phyloP scores from a whole-genome alignment of 2,888 invertebrate species.

The Drosophila rellima region DNA sequence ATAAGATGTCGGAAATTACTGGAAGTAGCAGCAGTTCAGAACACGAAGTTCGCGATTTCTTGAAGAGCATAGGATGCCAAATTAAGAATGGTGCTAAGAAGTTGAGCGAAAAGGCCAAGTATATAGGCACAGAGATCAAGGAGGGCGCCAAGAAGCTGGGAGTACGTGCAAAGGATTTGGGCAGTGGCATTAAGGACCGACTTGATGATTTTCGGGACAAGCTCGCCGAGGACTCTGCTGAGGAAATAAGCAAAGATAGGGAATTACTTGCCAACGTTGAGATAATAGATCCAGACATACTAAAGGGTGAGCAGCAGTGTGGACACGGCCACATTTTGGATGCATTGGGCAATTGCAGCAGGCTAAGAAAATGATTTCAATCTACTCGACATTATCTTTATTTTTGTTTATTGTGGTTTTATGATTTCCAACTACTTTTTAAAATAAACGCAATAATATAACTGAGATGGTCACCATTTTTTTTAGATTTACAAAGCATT shows the following conservation, averaged over 20 bases:
- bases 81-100: conserved; percentile 80
- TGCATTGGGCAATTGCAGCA: conserved; percentile 84
- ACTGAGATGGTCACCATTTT: too few relatives aligned
- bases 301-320: conserved; percentile 83
- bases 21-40: conserved; percentile 64
- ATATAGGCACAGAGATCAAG: conserved; percentile 78
- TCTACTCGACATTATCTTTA: conserved; percentile 5
- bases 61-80: conserved; percentile 82
- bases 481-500: too few relatives aligned
- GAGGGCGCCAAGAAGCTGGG: conserved; percentile 80
- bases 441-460: too few relatives aligned
- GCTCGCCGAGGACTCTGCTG: conserved; percentile 72
- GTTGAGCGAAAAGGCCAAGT: conserved; percentile 80
- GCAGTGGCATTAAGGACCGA: conserved; percentile 77
- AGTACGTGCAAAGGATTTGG: conserved; percentile 80
- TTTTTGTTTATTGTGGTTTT: conserved; percentile 2
- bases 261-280: conserved; percentile 79
- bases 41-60: conserved; percentile 77
- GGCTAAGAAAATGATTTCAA: conserved; percentile 73
- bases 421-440: neutral
- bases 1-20: conserved; percentile 63
- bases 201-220: conserved; percentile 81
- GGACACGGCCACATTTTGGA: conserved; percentile 84
- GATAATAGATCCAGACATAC: conserved; percentile 81
- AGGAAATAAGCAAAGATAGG: conserved; percentile 66